These are phyloP conservation scores for Papilio polytes DNA, from an alignment of 1,140 invertebrate species.

Conservation along the genomic window DNA sequence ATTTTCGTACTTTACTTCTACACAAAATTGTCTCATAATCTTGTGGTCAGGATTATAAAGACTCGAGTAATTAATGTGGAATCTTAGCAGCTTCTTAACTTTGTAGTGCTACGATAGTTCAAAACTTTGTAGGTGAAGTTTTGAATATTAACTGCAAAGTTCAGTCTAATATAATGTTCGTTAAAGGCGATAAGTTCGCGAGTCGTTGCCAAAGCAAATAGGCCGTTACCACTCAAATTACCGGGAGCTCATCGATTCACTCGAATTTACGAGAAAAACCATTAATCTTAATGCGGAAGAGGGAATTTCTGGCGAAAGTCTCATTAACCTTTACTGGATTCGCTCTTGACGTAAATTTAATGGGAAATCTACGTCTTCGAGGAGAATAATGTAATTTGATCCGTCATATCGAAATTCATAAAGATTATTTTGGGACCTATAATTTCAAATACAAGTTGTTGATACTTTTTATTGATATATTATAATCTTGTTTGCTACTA, in stretches of 20 bases:
- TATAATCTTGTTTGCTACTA: too few species aligned
- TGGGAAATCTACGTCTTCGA: constrained; percentile 11
- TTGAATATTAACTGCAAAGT: constrained; percentile 2
- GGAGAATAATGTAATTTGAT: neutral
- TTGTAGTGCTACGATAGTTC: constrained; percentile 10
- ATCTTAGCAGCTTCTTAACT: neutral
- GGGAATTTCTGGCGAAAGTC: constrained; percentile 19
- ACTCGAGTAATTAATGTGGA: neutral
- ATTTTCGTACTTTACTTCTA: neutral
- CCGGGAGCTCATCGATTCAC: constrained; percentile 16
- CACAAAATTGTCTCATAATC: neutral
- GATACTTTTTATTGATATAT: too few species aligned
- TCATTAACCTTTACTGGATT: constrained; percentile 29
- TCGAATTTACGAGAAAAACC: constrained; percentile 3
- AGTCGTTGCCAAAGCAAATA: constrained; percentile 6
- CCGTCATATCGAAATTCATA: neutral
- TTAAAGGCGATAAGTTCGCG: neutral
- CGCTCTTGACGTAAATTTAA: constrained; percentile 15
- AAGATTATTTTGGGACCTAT: neutral
- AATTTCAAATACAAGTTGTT: too few species aligned
- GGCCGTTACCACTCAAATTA: constrained; percentile 1
- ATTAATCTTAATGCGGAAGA: constrained; percentile 26
- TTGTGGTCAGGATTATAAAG: neutral
- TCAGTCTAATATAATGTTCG: neutral
- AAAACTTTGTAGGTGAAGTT: neutral